Percentiles rank a stretch among this genome's conserved stretches.
Evolutionary conservation across 2,797 vertebrate species (phyloP).

Genomic region (Garrulus glandarius): DNA sequence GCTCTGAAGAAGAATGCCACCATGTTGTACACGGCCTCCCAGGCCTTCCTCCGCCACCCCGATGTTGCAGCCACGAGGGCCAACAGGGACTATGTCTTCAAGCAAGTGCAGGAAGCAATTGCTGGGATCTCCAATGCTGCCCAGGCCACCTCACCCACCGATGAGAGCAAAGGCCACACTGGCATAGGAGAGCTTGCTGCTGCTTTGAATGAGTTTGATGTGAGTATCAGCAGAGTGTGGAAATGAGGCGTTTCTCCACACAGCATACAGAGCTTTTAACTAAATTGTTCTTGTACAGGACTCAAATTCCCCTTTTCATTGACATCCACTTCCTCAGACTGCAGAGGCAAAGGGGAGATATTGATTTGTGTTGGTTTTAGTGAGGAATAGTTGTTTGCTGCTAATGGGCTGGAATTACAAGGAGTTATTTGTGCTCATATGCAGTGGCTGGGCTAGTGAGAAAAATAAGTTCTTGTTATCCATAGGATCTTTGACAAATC

Average conservation of each 20-base stretch:
- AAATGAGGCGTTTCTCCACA: neutral
- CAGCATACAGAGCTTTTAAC: neutral
- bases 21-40: constrained; percentile 96
- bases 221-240: constrained; percentile 72
- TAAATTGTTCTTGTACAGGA: neutral
- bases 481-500: neutral
- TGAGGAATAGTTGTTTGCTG: neutral
- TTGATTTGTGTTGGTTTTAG: neutral
- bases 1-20: constrained; percentile 98
- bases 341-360: neutral
- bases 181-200: constrained; percentile 96
- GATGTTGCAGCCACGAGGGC: constrained; percentile 95
- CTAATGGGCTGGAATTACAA: neutral
- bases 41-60: constrained; percentile 95
- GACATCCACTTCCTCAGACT: neutral
- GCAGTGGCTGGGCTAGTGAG: neutral
- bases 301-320: neutral
- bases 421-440: neutral
- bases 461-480: neutral
- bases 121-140: constrained; percentile 96
- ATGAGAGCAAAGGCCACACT: constrained; percentile 94
- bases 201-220: constrained; percentile 97
- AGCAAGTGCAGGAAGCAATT: constrained; percentile 98
- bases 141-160: constrained; percentile 92
- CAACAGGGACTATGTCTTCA: constrained; percentile 98